phyloP scores from a whole-genome alignment of 2,888 invertebrate species.

The Coelopa pilipes region DNA sequence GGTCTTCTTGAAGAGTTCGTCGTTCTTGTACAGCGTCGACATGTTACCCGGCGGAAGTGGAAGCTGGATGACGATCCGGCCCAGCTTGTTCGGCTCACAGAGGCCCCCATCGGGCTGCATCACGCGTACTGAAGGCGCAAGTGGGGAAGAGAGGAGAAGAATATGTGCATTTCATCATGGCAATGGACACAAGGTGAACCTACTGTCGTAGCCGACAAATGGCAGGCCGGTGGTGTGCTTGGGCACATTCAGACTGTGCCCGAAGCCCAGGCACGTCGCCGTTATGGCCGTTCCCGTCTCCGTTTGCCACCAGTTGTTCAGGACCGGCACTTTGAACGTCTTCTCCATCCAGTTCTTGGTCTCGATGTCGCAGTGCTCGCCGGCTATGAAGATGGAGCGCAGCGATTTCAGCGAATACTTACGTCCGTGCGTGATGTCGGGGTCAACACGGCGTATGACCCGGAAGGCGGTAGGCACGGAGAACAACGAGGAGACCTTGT shows the following conservation, averaged over 20 bases:
- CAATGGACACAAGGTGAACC: slow-evolving; percentile 59
- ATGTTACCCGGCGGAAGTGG: slow-evolving; percentile 92
- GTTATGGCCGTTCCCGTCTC: slow-evolving; percentile 93
- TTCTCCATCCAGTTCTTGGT: slow-evolving; percentile 83
- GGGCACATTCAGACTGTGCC: slow-evolving; percentile 77
- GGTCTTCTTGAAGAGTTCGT: slow-evolving; percentile 80
- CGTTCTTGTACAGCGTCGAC: slow-evolving; percentile 83
- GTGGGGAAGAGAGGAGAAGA: background rate
- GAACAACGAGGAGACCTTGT: slow-evolving; percentile 85
- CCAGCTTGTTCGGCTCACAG: slow-evolving; percentile 79
- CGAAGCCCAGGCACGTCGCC: slow-evolving; percentile 83
- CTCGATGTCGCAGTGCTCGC: slow-evolving; percentile 93
- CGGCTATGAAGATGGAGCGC: slow-evolving; percentile 83
- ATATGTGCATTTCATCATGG: background rate
- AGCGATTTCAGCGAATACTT: slow-evolving; percentile 79
- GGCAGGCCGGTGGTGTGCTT: slow-evolving; percentile 85
- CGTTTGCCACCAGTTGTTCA: slow-evolving; percentile 98
- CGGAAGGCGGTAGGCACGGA: slow-evolving; percentile 92
- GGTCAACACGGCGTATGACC: slow-evolving; percentile 83
- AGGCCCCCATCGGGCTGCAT: slow-evolving; percentile 76
- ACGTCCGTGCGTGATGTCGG: slow-evolving; percentile 75
- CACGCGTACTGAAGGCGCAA: slow-evolving; percentile 71
- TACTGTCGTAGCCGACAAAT: slow-evolving; percentile 88
- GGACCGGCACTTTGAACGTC: slow-evolving; percentile 77
- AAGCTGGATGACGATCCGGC: slow-evolving; percentile 83